A percentile compares a stretch with the other conserved stretches of the same genome.
Conservation (phyloP, 37 sponge, comb jelly and placozoan genomes). For the Trichoplax adhaerens region DNA sequence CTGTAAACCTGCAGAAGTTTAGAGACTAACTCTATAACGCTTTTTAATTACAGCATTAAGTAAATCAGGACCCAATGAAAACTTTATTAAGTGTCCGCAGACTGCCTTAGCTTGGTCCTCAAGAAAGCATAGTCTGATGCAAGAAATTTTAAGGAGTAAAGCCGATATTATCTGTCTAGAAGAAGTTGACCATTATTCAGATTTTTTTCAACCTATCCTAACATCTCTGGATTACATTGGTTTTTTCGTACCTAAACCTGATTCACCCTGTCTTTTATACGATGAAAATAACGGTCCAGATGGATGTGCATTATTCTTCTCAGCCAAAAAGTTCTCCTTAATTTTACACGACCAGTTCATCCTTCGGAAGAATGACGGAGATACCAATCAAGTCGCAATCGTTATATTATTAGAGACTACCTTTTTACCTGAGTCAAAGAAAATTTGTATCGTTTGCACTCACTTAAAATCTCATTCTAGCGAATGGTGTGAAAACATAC, state of each 20-base stretch:
- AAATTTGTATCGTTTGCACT: conserved; percentile 34
- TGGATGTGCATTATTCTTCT: conserved; percentile 61
- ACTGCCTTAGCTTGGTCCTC: conserved; percentile 22
- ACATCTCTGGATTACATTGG: conserved; percentile 27
- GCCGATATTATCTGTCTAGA: conserved; percentile 51
- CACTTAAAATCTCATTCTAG: conserved; percentile 43
- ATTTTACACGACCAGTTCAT: conserved; percentile 6
- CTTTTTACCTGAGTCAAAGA: neutral
- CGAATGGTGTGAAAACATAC: neutral
- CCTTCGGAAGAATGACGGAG: neutral
- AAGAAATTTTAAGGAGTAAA: conserved; percentile 26
- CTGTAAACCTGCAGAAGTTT: too few species aligned
- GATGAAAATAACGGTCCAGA: conserved; percentile 43
- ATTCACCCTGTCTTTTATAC: conserved; percentile 33
- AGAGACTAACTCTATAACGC: too few species aligned
- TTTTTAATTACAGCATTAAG: conserved; percentile 6
- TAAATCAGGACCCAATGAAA: conserved; percentile 7
- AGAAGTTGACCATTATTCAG: conserved; percentile 53
- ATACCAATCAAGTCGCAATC: conserved; percentile 32
- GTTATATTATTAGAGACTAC: conserved; percentile 12
- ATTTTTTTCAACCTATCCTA: conserved; percentile 36
- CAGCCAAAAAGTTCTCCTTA: neutral
- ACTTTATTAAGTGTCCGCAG: conserved; percentile 13
- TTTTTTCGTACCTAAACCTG: conserved; percentile 17
- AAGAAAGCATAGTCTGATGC: conserved; percentile 14